These are phyloP conservation scores for Drosophila fungiperda DNA, from an alignment of 2,888 invertebrate genomes.

Conservation along the genomic window DNA sequence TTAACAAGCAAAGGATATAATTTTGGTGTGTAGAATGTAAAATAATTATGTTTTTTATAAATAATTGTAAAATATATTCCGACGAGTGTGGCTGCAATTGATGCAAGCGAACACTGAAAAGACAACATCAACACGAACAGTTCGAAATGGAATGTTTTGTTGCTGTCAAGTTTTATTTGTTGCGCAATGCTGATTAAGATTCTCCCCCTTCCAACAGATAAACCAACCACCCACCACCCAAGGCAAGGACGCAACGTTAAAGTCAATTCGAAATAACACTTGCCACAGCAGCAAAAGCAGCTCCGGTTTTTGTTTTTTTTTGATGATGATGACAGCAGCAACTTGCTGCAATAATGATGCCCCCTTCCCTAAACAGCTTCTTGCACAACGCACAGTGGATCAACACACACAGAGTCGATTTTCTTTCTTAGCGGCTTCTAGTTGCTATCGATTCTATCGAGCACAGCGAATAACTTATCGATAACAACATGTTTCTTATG, in stretches of 20 bases:
- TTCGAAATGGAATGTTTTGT: constrained; percentile 38
- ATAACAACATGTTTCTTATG: not conserved
- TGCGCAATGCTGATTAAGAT: constrained; percentile 49
- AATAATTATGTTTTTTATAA: too few species aligned
- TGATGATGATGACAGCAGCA: constrained; percentile 73
- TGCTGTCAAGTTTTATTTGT: constrained; percentile 70
- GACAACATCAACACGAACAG: constrained; percentile 20
- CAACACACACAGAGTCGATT: not conserved
- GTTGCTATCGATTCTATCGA: not conserved
- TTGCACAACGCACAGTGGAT: constrained; percentile 21
- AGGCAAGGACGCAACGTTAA: constrained; percentile 31
- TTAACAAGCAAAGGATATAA: too few species aligned
- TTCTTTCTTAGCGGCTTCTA: not conserved
- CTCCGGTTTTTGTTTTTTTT: constrained; percentile 58
- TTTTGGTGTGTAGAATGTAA: too few species aligned
- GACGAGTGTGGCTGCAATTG: constrained; percentile 31
- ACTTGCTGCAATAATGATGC: constrained; percentile 59
- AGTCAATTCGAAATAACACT: constrained; percentile 70
- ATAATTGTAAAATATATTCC: too few species aligned
- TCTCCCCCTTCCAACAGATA: constrained; percentile 13
- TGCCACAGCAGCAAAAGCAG: constrained; percentile 40
- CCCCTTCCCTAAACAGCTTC: not conserved
- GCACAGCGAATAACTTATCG: not conserved
- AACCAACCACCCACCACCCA: not conserved
- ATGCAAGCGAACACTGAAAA: constrained; percentile 62